Evolutionary conservation across 2,797 vertebrate species (phyloP), one percentile per base, ranked within the genome.

Genomic region (Triplophysa yarkandensis): DNA sequence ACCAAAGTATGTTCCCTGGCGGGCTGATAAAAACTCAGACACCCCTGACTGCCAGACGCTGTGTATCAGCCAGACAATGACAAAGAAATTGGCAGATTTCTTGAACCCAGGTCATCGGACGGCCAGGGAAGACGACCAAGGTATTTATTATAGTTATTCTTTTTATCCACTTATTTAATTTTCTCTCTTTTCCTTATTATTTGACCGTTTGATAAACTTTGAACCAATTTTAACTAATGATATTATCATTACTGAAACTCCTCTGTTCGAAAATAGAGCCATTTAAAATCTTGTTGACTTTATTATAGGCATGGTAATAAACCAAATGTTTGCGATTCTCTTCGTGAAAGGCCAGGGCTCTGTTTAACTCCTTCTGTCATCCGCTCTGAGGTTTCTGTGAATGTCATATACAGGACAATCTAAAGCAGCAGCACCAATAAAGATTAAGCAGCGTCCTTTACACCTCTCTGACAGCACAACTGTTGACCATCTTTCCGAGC

Each of bases 371-470:
- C 64, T 68, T 68, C 2, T 7, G 19, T 80, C 76, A 83, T 84
- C 83, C 75, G 62, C 48, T 64, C 19, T 71, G 81, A 68, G 75
- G 74, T 4, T 80, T 39, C 44, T 79, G 73, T 76, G 80, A 70
- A 76, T 76, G 46, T 77, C 80, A 77, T 76, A 64, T 63, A 23
- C 71, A 57, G 68, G 72, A 80, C 70, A 57, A 86, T 86, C 78
- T 57, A 65, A 81, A 81, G 68, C 83, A 81, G 83, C 86, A 85
- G 67, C 71, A 66, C 48, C 81, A 78, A 80, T 84, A 82, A 83
- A 85, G 84, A 89, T 88, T 78, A 86, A 86, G 84, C 77, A 74
- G 73, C 75, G 83, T 84, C 62, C 36, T 85, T 83, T 86, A 87
- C 83, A 85, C 62, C 79, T 75, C 54, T 68, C 61, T 74, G 58